Conservation (phyloP, 2,113 vertebrate genomes). For the Elaphurus davidianus region DNA sequence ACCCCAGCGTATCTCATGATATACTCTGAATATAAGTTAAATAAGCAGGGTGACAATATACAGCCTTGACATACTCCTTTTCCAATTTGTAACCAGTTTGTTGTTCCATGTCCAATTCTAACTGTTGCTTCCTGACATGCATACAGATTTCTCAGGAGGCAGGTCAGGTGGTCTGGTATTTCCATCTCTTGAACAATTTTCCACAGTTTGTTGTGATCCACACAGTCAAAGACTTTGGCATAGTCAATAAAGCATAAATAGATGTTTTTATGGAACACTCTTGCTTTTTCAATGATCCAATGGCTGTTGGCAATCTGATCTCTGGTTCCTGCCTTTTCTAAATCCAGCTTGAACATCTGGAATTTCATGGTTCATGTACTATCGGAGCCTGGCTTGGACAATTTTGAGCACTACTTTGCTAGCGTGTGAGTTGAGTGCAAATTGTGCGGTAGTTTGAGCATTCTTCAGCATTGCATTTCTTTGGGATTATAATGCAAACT, state of each 20-base stretch:
- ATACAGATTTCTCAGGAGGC: background rate
- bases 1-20: background rate
- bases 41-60: background rate
- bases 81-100: background rate
- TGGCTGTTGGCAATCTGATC: background rate
- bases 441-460: background rate
- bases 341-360: background rate
- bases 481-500: background rate
- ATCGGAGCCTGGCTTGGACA: background rate
- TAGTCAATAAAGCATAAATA: background rate
- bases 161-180: accelerated
- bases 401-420: background rate
- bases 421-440: background rate
- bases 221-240: background rate
- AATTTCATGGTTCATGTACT: background rate
- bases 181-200: background rate
- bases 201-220: background rate
- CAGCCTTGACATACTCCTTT: background rate
- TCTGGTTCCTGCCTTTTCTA: background rate
- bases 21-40: background rate
- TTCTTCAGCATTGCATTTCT: background rate
- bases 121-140: background rate
- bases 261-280: background rate
- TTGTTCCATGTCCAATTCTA: background rate
- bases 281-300: background rate